Percentiles rank a stretch among this genome's conserved stretches.
These are phyloP conservation scores for Lanius ludovicianus DNA, from an alignment of 2,113 vertebrate species.

Conservation along the genomic window DNA sequence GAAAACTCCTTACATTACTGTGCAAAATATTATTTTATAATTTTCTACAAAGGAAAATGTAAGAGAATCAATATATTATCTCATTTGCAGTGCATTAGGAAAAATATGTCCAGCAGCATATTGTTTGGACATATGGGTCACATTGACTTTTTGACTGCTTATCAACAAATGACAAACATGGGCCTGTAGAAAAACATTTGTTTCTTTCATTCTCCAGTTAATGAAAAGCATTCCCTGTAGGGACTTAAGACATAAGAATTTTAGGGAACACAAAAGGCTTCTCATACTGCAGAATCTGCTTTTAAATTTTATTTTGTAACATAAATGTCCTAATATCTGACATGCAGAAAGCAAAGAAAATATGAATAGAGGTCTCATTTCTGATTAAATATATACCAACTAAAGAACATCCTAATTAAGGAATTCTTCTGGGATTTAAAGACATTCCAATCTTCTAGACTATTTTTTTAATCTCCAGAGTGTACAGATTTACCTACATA, in stretches of 20 bases:
- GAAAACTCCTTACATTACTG: neutral
- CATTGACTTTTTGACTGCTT: neutral
- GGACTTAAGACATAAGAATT: neutral
- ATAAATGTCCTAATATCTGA: neutral
- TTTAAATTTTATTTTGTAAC: neutral
- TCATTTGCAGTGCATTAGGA: neutral
- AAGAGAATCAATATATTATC: neutral
- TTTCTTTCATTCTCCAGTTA: neutral
- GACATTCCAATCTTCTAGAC: neutral
- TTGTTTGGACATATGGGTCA: neutral
- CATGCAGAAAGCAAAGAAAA: neutral
- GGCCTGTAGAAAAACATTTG: neutral
- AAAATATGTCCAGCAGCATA: neutral
- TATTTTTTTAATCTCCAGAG: neutral
- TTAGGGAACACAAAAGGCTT: neutral
- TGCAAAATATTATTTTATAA: neutral
- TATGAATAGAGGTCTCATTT: neutral
- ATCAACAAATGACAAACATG: neutral
- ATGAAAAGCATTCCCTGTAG: neutral
- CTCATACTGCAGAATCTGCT: neutral
- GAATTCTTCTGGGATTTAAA: neutral
- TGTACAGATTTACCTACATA: neutral
- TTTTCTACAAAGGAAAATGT: neutral
- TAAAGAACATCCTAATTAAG: neutral
- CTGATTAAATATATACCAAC: neutral